Evolutionary conservation across 1,140 invertebrate genomes (phyloP).

Genomic region (Phymorhynchus buccinoides): DNA sequence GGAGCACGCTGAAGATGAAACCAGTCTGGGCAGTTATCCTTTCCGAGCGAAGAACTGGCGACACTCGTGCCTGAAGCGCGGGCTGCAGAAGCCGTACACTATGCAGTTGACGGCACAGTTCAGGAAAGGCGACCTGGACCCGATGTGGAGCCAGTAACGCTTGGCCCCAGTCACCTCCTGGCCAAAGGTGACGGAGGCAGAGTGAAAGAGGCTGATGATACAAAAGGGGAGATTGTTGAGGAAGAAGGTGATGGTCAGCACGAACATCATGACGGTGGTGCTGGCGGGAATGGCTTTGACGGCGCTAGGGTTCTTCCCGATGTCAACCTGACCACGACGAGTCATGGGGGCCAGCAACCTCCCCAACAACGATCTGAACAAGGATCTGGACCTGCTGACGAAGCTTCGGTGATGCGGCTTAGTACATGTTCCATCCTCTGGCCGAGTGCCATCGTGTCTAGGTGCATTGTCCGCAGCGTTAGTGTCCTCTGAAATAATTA

Average conservation of each 20-base stretch:
- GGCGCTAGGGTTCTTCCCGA: not conserved
- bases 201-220: constrained; percentile 52
- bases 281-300: constrained; percentile 41
- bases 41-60: not conserved
- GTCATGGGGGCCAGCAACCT: too few species aligned
- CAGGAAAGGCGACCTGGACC: constrained; percentile 62
- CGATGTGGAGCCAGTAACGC: constrained; percentile 59
- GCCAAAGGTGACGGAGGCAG: constrained; percentile 49
- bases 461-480: not conserved
- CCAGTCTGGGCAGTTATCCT: too few species aligned
- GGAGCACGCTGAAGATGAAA: too few species aligned
- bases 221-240: constrained; percentile 65
- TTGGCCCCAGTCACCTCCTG: constrained; percentile 35
- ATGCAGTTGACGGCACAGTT: constrained; percentile 63
- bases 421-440: not conserved
- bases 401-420: not conserved
- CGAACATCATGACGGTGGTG: constrained; percentile 61
- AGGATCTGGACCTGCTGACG: not conserved
- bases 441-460: not conserved
- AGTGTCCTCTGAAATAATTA: not conserved
- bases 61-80: constrained; percentile 60
- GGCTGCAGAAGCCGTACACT: constrained; percentile 66
- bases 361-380: too few species aligned
- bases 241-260: constrained; percentile 64
- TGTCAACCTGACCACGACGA: too few species aligned